phyloP scores from a whole-genome alignment of 1,140 invertebrate species.

The Macrobrachium rosenbergii region DNA sequence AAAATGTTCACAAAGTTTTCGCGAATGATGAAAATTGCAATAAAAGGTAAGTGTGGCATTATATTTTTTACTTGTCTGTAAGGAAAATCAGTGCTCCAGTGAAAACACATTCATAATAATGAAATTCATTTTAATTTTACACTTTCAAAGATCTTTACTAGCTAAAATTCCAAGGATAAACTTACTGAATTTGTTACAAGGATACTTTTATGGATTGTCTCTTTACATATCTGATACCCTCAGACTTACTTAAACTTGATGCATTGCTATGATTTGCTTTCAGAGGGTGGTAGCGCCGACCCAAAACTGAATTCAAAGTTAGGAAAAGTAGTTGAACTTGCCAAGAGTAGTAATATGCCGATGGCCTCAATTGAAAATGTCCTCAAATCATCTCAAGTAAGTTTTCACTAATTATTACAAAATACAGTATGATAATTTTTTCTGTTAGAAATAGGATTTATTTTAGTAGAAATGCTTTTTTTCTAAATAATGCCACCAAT shows the following conservation, averaged over 20 bases:
- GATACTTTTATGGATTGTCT: background rate
- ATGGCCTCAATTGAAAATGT: conserved; percentile 74
- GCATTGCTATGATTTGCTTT: background rate
- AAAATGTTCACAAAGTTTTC: conserved; percentile 71
- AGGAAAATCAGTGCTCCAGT: background rate
- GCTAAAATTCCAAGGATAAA: too few species aligned
- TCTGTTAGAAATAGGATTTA: background rate
- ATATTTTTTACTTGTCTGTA: background rate
- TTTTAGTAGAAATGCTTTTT: background rate
- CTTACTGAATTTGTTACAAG: background rate
- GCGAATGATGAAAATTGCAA: conserved; percentile 74
- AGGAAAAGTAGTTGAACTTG: conserved; percentile 74
- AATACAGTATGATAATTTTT: too few species aligned
- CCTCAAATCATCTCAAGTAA: conserved; percentile 72
- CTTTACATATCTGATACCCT: background rate
- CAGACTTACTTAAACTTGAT: too few species aligned
- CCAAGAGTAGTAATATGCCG: conserved; percentile 76
- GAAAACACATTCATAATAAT: too few species aligned
- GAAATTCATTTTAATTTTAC: too few species aligned
- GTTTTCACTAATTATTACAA: too few species aligned
- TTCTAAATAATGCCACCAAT: too few species aligned
- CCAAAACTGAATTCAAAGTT: conserved; percentile 75
- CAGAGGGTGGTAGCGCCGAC: conserved; percentile 73
- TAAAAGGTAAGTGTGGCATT: conserved; percentile 67
- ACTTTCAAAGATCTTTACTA: too few species aligned